Evolutionary conservation across 53 echinoderm and acorn worm species (phyloP).

Genomic region (Stichopus horrens): DNA sequence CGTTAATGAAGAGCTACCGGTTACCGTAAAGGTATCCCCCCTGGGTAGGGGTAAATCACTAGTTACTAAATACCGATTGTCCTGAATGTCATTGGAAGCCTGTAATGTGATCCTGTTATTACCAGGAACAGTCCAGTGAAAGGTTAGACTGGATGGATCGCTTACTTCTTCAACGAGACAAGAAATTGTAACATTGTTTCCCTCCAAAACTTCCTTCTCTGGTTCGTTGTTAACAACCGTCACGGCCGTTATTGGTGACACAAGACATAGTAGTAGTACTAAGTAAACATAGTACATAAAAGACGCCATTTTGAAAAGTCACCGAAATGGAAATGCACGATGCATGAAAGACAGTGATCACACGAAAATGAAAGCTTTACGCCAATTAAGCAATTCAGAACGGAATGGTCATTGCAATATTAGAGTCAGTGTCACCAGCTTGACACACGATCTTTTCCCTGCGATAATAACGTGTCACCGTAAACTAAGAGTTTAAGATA

Average conservation of each 20-base stretch:
- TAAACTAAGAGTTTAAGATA: too few species aligned
- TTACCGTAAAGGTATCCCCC: background rate
- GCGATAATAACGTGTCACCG: too few species aligned
- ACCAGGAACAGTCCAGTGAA: constrained; percentile 28
- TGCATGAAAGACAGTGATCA: too few species aligned
- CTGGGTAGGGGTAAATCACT: background rate
- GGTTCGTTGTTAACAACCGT: constrained; percentile 5
- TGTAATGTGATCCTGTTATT: background rate
- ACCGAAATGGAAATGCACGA: background rate
- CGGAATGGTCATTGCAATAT: too few species aligned
- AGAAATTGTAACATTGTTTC: background rate
- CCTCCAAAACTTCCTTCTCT: constrained; percentile 14
- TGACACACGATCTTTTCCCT: too few species aligned
- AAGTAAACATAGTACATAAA: background rate
- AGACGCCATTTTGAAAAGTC: constrained; percentile 22
- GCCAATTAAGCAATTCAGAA: too few species aligned
- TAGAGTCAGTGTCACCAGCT: too few species aligned
- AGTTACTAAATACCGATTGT: background rate
- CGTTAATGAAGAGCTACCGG: constrained; percentile 3
- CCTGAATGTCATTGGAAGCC: background rate
- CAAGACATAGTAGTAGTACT: background rate
- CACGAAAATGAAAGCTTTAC: too few species aligned
- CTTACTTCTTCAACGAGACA: background rate
- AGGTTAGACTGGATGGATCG: background rate
- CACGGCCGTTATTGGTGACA: background rate